Conservation (phyloP, 2,888 invertebrate genomes). For the Mycalesis mineus region DNA sequence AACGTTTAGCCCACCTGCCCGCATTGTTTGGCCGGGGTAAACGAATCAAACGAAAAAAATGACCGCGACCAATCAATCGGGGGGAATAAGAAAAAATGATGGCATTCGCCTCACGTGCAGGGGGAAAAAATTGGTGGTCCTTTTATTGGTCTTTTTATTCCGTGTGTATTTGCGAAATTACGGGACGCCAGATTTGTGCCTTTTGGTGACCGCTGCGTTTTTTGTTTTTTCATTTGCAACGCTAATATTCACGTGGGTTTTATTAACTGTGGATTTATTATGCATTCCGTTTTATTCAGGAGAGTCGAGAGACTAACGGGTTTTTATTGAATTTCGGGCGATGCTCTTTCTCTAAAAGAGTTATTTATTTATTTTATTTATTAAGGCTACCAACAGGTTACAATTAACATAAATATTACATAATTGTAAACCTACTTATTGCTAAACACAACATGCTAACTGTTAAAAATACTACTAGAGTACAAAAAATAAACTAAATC, state of each 20-base stretch:
- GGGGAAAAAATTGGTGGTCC: conserved; percentile 49
- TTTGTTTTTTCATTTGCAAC: background rate
- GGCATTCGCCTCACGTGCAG: conserved; percentile 68
- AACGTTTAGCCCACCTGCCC: conserved; percentile 58
- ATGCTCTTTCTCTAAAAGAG: no score
- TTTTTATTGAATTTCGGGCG: no score
- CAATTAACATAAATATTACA: no score
- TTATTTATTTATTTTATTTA: no score
- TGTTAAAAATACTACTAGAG: no score
- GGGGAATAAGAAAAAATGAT: conserved; percentile 66
- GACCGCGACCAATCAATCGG: conserved; percentile 64
- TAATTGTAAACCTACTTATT: no score
- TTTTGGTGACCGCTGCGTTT: conserved; percentile 17
- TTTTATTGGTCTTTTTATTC: conserved; percentile 54
- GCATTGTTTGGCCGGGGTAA: conserved; percentile 46
- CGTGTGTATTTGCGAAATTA: conserved; percentile 41
- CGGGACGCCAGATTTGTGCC: conserved; percentile 30
- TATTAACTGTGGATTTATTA: background rate
- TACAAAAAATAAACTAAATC: no score
- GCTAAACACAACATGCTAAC: no score
- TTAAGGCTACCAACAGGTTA: no score
- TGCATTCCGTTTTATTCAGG: background rate
- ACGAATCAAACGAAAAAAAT: conserved; percentile 54
- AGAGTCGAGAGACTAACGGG: background rate
- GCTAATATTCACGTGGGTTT: conserved; percentile 3